Conservation (phyloP, 2,888 invertebrate genomes). For the Eupithecia abbreviata region DNA sequence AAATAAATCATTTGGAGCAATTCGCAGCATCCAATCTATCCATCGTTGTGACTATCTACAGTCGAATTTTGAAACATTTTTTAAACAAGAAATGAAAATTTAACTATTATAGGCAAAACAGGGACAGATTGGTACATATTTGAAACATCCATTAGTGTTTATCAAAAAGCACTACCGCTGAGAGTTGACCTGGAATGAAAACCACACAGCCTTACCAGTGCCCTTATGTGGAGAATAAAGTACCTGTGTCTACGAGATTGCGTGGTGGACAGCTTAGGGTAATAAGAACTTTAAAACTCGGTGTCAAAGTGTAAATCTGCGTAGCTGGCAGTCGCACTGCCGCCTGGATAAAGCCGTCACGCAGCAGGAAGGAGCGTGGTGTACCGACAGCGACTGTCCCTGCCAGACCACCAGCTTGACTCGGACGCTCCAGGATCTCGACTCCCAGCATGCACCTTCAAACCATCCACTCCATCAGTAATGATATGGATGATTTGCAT, state of each 20-base stretch:
- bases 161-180: not conserved
- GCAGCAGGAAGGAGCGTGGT: conserved; percentile 71
- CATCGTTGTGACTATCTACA: not conserved
- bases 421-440: conserved; percentile 54
- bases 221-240: not conserved
- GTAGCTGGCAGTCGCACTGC: conserved; percentile 69
- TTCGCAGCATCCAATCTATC: not conserved
- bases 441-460: conserved; percentile 47
- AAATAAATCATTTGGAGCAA: not conserved
- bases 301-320: conserved; percentile 30
- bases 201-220: not conserved
- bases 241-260: not conserved
- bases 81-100: not conserved
- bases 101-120: not conserved
- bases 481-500: conserved; percentile 33
- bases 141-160: not conserved
- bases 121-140: not conserved
- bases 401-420: conserved; percentile 63
- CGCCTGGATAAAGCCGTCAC: conserved; percentile 60
- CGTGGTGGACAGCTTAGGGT: not conserved
- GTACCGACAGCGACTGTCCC: conserved; percentile 55
- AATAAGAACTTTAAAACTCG: not conserved
- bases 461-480: conserved; percentile 38
- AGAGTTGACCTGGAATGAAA: not conserved
- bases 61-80: not conserved